Conservation (phyloP, 2,888 invertebrate species). For the Netelia melanura region DNA sequence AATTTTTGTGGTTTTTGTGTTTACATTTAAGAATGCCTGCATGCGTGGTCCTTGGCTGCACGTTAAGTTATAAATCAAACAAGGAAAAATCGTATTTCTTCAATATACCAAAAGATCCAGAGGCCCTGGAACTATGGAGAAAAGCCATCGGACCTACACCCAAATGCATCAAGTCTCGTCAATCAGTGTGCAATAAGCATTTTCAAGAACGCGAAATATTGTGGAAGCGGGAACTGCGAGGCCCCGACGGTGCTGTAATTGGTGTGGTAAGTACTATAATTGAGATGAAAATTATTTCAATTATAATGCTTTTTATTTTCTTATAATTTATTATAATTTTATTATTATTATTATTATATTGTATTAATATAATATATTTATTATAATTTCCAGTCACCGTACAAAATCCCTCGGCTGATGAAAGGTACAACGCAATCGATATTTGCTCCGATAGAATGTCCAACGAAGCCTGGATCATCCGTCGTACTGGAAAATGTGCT, state of each 20-base stretch:
- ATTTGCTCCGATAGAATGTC: slow-evolving; percentile 33
- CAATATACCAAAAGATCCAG: slow-evolving; percentile 38
- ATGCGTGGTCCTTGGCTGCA: slow-evolving; percentile 51
- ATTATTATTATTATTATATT: slow-evolving; percentile 19
- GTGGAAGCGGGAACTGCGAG: background rate
- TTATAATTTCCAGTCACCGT: slow-evolving; percentile 33
- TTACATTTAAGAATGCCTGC: slow-evolving; percentile 27
- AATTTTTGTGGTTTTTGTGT: slow-evolving; percentile 21
- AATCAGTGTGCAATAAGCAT: slow-evolving; percentile 6
- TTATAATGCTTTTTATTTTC: too few relatives aligned
- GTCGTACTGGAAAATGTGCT: slow-evolving; percentile 33
- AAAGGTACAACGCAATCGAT: slow-evolving; percentile 39
- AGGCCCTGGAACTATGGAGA: slow-evolving; percentile 18
- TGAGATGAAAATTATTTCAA: too few relatives aligned
- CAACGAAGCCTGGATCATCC: slow-evolving; percentile 6
- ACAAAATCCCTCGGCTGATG: slow-evolving; percentile 37
- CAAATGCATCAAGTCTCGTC: background rate
- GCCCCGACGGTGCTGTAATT: background rate
- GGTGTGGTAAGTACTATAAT: too few relatives aligned
- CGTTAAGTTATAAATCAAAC: slow-evolving; percentile 51
- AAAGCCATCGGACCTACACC: slow-evolving; percentile 17
- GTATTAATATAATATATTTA: slow-evolving; percentile 15
- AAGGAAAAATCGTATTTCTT: slow-evolving; percentile 54
- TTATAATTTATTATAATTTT: background rate
- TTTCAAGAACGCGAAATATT: background rate